A percentile compares a stretch with the other conserved stretches of the same genome.
Conservation (phyloP, 2,113 vertebrate species). For the Mastomys coucha region DNA sequence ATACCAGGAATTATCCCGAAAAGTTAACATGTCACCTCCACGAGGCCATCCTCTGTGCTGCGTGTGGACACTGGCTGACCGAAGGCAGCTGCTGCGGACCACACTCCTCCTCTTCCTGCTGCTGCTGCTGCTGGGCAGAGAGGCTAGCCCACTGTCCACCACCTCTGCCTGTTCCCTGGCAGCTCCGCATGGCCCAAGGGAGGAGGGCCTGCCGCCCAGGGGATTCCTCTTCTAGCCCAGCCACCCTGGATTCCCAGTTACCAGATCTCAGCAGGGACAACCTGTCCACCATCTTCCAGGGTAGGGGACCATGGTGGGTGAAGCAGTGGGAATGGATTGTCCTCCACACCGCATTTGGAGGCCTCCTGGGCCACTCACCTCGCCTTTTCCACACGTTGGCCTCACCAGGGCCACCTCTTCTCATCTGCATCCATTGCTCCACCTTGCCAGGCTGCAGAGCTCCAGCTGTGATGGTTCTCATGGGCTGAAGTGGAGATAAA, state of each 20-base stretch:
- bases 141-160: not conserved
- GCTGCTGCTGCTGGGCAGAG: not conserved
- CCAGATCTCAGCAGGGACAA: not conserved
- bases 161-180: not conserved
- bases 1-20: slow-evolving; percentile 99
- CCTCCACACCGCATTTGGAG: not conserved
- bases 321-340: not conserved
- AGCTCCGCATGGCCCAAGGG: slow-evolving; percentile 23
- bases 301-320: not conserved
- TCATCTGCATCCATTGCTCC: not conserved
- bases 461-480: not conserved
- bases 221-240: slow-evolving; percentile 8
- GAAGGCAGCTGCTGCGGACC: slow-evolving; percentile 91
- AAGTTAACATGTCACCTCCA: slow-evolving; percentile 93
- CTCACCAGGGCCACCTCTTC: not conserved
- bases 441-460: not conserved
- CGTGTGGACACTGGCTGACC: slow-evolving; percentile 90
- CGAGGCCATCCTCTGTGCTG: slow-evolving; percentile 87
- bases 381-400: not conserved
- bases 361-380: not conserved
- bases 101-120: slow-evolving; percentile 73
- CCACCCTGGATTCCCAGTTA: not conserved
- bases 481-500: not conserved
- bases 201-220: slow-evolving; percentile 35
- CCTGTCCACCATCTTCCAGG: not conserved